These are phyloP conservation scores for Bryconaethiops microstoma DNA, from an alignment of 2,797 vertebrate genomes.

Conservation along the genomic window DNA sequence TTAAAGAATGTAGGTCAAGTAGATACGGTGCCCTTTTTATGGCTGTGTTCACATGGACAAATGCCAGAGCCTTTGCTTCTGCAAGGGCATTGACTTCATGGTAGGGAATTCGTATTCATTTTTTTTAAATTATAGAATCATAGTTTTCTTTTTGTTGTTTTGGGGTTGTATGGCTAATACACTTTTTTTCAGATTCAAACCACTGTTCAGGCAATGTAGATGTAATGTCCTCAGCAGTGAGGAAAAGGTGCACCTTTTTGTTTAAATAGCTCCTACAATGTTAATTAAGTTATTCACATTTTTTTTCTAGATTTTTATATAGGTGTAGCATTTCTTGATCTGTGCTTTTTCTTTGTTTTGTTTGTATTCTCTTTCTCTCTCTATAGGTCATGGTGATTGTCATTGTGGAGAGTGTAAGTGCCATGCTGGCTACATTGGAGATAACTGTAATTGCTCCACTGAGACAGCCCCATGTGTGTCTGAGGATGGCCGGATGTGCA, in stretches of 20 bases:
- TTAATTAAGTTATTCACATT: neutral
- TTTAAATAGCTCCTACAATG: too few species aligned
- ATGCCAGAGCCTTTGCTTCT: slow-evolving; percentile 19
- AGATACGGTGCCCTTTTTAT: slow-evolving; percentile 26
- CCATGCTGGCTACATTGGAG: slow-evolving; percentile 87
- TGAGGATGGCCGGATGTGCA: slow-evolving; percentile 90
- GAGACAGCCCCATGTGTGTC: slow-evolving; percentile 82
- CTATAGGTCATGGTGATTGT: slow-evolving; percentile 90
- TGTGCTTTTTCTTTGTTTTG: neutral
- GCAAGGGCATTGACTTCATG: neutral
- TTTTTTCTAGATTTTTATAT: neutral
- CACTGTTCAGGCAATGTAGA: neutral
- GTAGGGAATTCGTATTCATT: neutral
- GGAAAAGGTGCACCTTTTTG: neutral
- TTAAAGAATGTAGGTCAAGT: slow-evolving; percentile 42
- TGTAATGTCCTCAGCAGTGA: neutral
- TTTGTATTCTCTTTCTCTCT: too few species aligned
- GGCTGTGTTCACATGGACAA: neutral
- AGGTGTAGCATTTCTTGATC: too few species aligned
- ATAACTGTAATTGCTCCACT: slow-evolving; percentile 95
- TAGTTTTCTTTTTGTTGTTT: too few species aligned
- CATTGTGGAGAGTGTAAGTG: slow-evolving; percentile 97
- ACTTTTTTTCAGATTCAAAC: too few species aligned
- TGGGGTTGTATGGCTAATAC: too few species aligned
- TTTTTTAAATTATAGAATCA: neutral